Evolutionary conservation across 2,797 vertebrate genomes (phyloP).

Genomic region (Heteromormyrus szaboi): DNA sequence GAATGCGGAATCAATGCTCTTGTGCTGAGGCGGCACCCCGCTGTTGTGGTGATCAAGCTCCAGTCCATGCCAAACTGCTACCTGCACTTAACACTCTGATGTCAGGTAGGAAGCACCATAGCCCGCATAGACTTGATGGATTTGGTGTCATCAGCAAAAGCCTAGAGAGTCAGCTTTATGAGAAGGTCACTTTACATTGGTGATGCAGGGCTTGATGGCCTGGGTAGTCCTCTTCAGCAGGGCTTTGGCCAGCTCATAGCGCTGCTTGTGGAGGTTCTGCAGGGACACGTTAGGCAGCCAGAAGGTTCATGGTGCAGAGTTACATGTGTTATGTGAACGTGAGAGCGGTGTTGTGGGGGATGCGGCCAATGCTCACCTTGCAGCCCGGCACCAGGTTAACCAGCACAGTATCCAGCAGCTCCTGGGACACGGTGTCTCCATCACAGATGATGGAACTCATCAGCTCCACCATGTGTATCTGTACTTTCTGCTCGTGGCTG

Average conservation of each 20-base stretch:
- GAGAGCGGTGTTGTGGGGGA: neutral
- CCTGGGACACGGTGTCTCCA: constrained; percentile 93
- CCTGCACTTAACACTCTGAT: neutral
- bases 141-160: neutral
- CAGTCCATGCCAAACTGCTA: neutral
- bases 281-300: constrained; percentile 21
- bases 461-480: constrained; percentile 98
- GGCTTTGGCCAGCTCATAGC: constrained; percentile 93
- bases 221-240: constrained; percentile 94
- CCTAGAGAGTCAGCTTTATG: neutral
- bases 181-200: constrained; percentile 76
- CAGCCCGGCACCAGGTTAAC: constrained; percentile 94
- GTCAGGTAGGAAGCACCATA: neutral
- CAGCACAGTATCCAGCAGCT: constrained; percentile 91
- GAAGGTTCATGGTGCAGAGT: neutral
- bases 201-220: constrained; percentile 95
- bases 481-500: constrained; percentile 97
- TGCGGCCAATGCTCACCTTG: constrained; percentile 65
- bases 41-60: neutral
- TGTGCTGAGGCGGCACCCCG: neutral
- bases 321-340: neutral
- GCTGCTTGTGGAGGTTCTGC: constrained; percentile 96
- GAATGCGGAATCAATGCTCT: neutral
- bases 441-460: constrained; percentile 99
- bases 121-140: neutral